A percentile compares a stretch with the other conserved stretches of the same genome.
These are phyloP conservation scores for Lepetodrilus schrolli DNA, from an alignment of 2,888 invertebrate species.

Conservation along the genomic window DNA sequence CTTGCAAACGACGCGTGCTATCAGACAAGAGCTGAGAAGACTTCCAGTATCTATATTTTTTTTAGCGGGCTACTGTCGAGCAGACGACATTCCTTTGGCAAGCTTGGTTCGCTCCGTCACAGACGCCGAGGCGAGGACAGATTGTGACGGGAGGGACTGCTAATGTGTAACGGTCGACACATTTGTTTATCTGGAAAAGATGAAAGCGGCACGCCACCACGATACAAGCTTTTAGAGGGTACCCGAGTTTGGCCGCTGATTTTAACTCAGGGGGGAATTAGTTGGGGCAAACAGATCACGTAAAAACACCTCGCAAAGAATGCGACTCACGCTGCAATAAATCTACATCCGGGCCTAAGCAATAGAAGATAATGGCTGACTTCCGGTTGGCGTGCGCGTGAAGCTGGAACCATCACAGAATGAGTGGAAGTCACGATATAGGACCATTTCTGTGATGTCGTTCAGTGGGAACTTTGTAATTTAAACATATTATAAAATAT, in stretches of 20 bases:
- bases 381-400: too few species aligned
- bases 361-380: not conserved
- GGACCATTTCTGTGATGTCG: too few species aligned
- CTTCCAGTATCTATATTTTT: too few species aligned
- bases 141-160: not conserved
- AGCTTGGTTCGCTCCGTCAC: not conserved
- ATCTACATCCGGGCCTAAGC: slow-evolving; percentile 13
- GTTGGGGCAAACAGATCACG: not conserved
- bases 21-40: too few species aligned
- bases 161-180: slow-evolving; percentile 28
- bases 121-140: not conserved
- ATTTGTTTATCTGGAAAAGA: slow-evolving; percentile 29
- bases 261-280: not conserved
- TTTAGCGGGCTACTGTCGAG: not conserved
- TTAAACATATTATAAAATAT: too few species aligned
- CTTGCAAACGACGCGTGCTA: too few species aligned
- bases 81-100: slow-evolving; percentile 8
- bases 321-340: not conserved
- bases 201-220: slow-evolving; percentile 31
- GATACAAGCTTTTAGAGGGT: slow-evolving; percentile 13
- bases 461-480: too few species aligned
- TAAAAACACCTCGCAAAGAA: not conserved
- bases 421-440: too few species aligned
- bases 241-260: slow-evolving; percentile 19
- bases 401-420: too few species aligned